A percentile compares a stretch with the other conserved stretches of the same genome.
phyloP scores from a whole-genome alignment of 2,888 invertebrate genomes.

The Salpingus planirostris region DNA sequence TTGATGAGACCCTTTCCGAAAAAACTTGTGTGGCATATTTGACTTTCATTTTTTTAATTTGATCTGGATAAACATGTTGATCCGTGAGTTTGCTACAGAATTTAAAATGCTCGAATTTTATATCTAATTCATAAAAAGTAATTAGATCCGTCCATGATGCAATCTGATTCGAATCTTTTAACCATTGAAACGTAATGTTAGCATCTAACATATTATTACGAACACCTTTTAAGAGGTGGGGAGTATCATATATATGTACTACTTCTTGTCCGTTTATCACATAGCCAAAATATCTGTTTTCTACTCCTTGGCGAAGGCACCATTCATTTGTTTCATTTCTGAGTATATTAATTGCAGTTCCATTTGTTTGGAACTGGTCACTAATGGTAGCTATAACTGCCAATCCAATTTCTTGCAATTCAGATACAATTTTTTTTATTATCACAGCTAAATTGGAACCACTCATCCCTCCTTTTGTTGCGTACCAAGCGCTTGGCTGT shows the following conservation, averaged over 20 bases:
- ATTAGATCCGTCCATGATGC: constrained; percentile 5
- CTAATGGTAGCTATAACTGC: constrained; percentile 3
- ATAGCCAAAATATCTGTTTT: too few relatives aligned
- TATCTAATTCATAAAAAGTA: constrained; percentile 4
- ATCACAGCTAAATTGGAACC: background rate
- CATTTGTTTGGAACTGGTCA: constrained; percentile 7
- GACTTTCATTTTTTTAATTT: constrained; percentile 1
- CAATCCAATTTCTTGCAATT: background rate
- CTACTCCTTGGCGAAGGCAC: too few relatives aligned
- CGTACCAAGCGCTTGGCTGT: constrained; percentile 3
- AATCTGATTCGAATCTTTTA: constrained; percentile 3
- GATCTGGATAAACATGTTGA: constrained; percentile 2
- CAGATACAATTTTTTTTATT: background rate
- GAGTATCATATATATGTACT: constrained; percentile 1
- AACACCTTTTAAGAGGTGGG: constrained; percentile 2
- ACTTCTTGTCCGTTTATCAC: too few relatives aligned
- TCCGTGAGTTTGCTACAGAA: constrained; percentile 7
- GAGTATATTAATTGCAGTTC: background rate
- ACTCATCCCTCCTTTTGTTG: constrained; percentile 2
- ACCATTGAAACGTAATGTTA: constrained; percentile 2
- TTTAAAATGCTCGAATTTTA: constrained; percentile 1
- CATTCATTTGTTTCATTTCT: background rate
- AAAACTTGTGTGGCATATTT: constrained; percentile 1
- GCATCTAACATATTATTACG: constrained; percentile 1
- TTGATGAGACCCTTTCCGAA: background rate